A percentile compares a stretch with the other conserved stretches of the same genome.
Evolutionary conservation across 2,888 invertebrate genomes (phyloP).

Genomic region (Tipula confusa): DNA sequence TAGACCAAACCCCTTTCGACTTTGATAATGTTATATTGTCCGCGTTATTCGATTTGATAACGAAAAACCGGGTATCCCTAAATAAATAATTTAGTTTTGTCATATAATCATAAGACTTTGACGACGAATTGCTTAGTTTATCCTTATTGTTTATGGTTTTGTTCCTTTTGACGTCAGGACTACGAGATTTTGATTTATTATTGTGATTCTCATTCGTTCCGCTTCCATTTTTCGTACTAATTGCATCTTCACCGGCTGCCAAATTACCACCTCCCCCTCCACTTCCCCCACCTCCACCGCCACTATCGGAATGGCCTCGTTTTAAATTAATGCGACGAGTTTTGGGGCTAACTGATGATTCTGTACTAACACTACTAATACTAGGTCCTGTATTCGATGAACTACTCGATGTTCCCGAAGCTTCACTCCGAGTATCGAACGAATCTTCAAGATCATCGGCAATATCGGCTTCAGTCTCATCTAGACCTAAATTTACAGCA

Average conservation of each 20-base stretch:
- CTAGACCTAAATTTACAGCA: conserved; percentile 62
- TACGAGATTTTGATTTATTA: conserved; percentile 35
- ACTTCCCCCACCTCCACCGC: conserved; percentile 35
- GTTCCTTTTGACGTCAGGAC: conserved; percentile 43
- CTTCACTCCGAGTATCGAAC: conserved; percentile 84
- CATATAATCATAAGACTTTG: conserved; percentile 76
- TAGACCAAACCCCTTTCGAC: conserved; percentile 96
- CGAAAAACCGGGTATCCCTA: conserved; percentile 88
- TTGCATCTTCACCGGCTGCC: conserved; percentile 33
- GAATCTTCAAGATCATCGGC: conserved; percentile 63
- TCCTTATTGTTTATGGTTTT: background rate
- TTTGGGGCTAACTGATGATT: conserved; percentile 57
- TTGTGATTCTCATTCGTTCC: conserved; percentile 34
- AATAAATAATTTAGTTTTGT: conserved; percentile 91
- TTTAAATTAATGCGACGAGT: conserved; percentile 56
- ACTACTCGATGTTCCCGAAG: conserved; percentile 72
- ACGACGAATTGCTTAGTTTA: conserved; percentile 45
- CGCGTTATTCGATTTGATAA: conserved; percentile 96
- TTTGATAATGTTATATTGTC: conserved; percentile 95
- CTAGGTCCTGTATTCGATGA: conserved; percentile 68
- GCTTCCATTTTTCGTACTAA: conserved; percentile 32
- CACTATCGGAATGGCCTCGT: conserved; percentile 45
- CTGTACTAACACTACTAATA: conserved; percentile 72
- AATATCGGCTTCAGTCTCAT: conserved; percentile 67
- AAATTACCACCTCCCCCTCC: conserved; percentile 33